These are phyloP conservation scores for Scaptodrosophila lebanonensis DNA, from an alignment of 1,140 invertebrate genomes.

Conservation along the genomic window DNA sequence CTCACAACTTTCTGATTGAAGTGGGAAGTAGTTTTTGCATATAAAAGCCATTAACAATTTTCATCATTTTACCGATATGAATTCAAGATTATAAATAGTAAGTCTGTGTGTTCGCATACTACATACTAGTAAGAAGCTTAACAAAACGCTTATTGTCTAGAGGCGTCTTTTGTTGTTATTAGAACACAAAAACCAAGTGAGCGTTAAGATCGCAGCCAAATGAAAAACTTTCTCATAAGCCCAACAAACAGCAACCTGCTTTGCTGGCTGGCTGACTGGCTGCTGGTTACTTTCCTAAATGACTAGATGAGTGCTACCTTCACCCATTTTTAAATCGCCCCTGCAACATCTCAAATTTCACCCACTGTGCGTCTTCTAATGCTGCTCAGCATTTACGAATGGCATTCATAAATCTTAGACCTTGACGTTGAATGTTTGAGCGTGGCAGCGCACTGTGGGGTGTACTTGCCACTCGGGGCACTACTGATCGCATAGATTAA, in stretches of 20 bases:
- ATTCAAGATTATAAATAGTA: no score
- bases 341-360: constrained; percentile 41
- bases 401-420: constrained; percentile 62
- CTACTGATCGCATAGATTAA: no score
- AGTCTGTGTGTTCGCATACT: no score
- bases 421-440: no score
- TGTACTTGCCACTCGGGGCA: no score
- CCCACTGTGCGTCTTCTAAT: constrained; percentile 48
- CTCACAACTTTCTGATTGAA: constrained; percentile 65
- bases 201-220: constrained; percentile 61
- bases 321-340: constrained; percentile 55
- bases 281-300: no score
- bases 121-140: no score
- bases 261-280: no score
- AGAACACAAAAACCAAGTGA: constrained; percentile 71
- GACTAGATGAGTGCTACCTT: no score
- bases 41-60: constrained; percentile 63
- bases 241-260: constrained; percentile 1
- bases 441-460: no score
- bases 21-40: constrained; percentile 58
- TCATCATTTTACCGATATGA: constrained; percentile 3
- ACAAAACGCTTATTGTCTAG: constrained; percentile 33
- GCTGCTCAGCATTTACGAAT: constrained; percentile 69
- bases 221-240: constrained; percentile 62
- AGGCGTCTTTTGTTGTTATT: constrained; percentile 45